Percentiles rank a stretch among this genome's conserved stretches.
These are phyloP conservation scores for Lophochroa leadbeateri DNA, from an alignment of 2,113 vertebrate species.

Conservation along the genomic window DNA sequence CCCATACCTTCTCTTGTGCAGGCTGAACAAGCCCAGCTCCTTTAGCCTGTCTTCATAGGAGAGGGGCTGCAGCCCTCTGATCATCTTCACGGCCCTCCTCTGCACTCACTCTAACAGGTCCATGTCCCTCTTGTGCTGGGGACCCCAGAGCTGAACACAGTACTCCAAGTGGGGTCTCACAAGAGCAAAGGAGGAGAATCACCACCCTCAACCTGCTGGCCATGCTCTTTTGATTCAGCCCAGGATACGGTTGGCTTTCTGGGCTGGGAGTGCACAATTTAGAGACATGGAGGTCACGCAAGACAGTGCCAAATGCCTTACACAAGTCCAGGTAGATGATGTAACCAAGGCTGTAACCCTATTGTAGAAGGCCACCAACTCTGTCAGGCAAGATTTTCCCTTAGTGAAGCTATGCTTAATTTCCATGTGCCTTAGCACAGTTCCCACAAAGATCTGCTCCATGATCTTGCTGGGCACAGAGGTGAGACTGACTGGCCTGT, in stretches of 20 bases:
- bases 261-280: neutral
- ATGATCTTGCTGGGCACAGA: neutral
- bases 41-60: neutral
- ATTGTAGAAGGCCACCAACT: neutral
- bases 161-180: neutral
- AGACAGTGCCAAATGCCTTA: neutral
- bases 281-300: neutral
- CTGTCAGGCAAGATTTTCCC: neutral
- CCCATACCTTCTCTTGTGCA: neutral
- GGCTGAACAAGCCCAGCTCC: neutral
- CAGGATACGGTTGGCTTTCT: neutral
- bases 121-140: neutral
- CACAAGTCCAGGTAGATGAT: neutral
- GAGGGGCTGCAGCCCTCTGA: neutral
- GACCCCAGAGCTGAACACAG: neutral
- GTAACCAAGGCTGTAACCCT: neutral
- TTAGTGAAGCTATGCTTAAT: neutral
- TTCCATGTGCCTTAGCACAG: neutral
- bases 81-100: neutral
- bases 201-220: too few species aligned
- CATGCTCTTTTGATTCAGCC: neutral
- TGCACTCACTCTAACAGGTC: neutral
- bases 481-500: neutral
- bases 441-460: neutral
- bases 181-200: neutral